Base-by-base conservation (phyloP, 2,797 vertebrate genomes). In the Micromesistius poutassou region DNA sequence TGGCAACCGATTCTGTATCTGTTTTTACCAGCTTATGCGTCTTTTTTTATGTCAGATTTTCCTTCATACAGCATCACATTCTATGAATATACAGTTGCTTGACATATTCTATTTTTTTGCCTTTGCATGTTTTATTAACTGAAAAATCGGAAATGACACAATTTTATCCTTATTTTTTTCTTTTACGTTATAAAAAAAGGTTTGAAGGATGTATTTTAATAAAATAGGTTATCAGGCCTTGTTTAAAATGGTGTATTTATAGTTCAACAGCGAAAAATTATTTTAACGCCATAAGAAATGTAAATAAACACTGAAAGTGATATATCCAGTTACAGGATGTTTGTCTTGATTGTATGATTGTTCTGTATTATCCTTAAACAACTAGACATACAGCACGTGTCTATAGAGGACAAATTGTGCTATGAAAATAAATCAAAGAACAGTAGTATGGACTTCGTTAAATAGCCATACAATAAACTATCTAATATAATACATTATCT, bases 41-140 rank as follows among this genome's bases (percentile, higher is more conserved):
- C 80, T 66, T 75, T 91, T 66, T 75, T 91, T 85, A 84, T 80
- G 82, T 81, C 33, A 73, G 80, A 76, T 81, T 68, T 68, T 89
- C 76, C 85, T 88, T 85, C 92, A 85, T 90, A 92, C 91, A 90
- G 80, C 90, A 81, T 83, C 85, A 82, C 80, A 77, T 84, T 79
- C 33, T 82, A 85, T 83, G 76, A 81, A 82, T 90, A 86, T 89
- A 50, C 72, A 40, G 90, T 88, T 92, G 90, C 90, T 93, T 93
- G 90, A 92, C 86, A 35, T 93, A 90, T 83, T 85, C 84, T 88
- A 87, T 75, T 81, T 88, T 89, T 92, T 85, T 88, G 62, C 91
- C 90, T 91, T 91, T 92, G 94, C 93, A 94, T 94, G 93, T 88
- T 91, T 91, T 91, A 91, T 86, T 94, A 92, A 94, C 89, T 86